A percentile compares a stretch with the other conserved stretches of the same genome.
These are phyloP conservation scores for Ceratothoa steindachneri DNA, from an alignment of 2,888 invertebrate genomes.

Conservation along the genomic window DNA sequence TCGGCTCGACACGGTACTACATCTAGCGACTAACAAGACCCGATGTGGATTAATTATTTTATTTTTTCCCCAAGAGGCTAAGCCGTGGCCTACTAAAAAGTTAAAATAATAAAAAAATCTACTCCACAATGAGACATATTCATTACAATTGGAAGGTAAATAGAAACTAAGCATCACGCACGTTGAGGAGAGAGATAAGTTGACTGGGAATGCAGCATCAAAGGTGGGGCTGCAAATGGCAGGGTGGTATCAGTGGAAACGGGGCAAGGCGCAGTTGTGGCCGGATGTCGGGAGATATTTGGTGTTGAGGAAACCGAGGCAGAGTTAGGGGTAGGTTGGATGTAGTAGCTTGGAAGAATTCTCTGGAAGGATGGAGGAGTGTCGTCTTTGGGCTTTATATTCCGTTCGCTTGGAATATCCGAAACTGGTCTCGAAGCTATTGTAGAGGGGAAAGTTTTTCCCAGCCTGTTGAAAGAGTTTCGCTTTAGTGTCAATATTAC, in stretches of 20 bases:
- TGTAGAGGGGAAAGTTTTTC: not conserved
- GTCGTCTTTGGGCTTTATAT: not conserved
- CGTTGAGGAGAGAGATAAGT: slow-evolving; percentile 36
- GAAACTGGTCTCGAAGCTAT: not conserved
- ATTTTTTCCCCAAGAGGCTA: no score
- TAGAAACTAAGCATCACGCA: no score
- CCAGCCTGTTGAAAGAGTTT: not conserved
- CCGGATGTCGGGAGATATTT: slow-evolving; percentile 13
- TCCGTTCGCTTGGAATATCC: not conserved
- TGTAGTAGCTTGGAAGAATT: slow-evolving; percentile 33
- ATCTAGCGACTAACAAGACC: no score
- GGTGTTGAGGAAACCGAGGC: not conserved
- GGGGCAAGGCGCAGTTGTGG: slow-evolving; percentile 17
- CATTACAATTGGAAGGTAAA: no score
- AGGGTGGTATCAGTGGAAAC: not conserved
- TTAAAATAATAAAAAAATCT: no score
- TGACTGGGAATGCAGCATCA: slow-evolving; percentile 32
- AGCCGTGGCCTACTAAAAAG: no score
- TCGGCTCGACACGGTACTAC: no score
- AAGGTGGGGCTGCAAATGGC: slow-evolving; percentile 19
- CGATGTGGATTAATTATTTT: no score
- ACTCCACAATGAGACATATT: no score
- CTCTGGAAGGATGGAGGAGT: slow-evolving; percentile 20
- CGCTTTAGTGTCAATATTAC: no score
- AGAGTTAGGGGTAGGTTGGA: slow-evolving; percentile 8